Conservation (phyloP, 2,797 vertebrate species). For the Anabacerthia variegaticeps region DNA sequence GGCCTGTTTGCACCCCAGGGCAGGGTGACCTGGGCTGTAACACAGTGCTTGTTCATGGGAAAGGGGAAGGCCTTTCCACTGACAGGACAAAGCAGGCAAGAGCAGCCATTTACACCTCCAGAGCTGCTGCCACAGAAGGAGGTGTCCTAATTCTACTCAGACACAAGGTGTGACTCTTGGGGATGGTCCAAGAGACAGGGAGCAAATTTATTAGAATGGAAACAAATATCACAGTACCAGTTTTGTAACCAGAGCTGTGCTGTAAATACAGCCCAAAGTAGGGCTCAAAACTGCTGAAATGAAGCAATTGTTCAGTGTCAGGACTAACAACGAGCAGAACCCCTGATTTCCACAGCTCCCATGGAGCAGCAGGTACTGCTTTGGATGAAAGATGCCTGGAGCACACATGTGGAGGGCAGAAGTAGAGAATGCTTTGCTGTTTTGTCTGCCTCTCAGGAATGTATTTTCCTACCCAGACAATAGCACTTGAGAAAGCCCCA, state of each 20-base stretch:
- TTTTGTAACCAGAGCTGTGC: not conserved
- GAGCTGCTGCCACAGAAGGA: not conserved
- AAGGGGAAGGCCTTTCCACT: not conserved
- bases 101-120: not conserved
- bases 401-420: conserved; percentile 21
- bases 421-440: not conserved
- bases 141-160: not conserved
- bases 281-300: not conserved
- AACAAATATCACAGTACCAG: not conserved
- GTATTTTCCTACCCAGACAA: conserved; percentile 15
- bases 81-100: not conserved
- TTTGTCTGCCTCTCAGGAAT: conserved; percentile 8
- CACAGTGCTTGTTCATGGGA: not conserved
- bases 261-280: not conserved
- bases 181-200: not conserved
- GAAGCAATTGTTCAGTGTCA: not conserved
- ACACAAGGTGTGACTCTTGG: not conserved
- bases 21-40: not conserved
- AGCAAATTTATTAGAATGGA: not conserved
- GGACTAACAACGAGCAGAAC: not conserved
- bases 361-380: not conserved
- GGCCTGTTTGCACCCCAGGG: not conserved
- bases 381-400: not conserved
- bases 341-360: not conserved
- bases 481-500: not conserved